These are phyloP conservation scores for Polietes domitor DNA, from an alignment of 2,888 invertebrate species.

Conservation along the genomic window DNA sequence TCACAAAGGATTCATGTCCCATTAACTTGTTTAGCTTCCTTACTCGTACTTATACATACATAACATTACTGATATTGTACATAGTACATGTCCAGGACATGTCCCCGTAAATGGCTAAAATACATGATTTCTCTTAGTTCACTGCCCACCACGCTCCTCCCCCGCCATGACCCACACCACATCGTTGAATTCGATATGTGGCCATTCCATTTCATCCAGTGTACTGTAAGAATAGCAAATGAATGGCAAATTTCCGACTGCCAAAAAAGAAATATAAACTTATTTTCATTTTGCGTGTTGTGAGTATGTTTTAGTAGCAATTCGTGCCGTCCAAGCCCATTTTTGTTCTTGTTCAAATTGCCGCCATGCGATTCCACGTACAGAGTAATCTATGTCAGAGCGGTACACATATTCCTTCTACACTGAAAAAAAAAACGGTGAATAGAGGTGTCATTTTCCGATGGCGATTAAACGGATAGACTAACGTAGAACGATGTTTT, in stretches of 20 bases:
- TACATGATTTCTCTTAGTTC: not conserved
- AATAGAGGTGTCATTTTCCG: too few species aligned
- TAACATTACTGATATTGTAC: too few species aligned
- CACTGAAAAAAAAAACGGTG: too few species aligned
- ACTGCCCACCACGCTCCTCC: not conserved
- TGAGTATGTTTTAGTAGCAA: not conserved
- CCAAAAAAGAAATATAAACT: constrained; percentile 3
- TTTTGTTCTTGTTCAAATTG: constrained; percentile 2
- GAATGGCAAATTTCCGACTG: not conserved
- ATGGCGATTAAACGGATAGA: too few species aligned
- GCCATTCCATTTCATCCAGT: not conserved
- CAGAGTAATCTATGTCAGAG: not conserved
- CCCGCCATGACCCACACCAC: not conserved
- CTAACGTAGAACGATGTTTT: too few species aligned
- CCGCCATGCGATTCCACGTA: not conserved
- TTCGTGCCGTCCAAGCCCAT: constrained; percentile 31
- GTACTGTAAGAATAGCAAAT: not conserved
- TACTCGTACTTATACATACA: too few species aligned
- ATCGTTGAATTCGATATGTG: not conserved
- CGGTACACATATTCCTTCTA: not conserved
- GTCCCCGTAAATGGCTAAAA: not conserved
- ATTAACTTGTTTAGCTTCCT: too few species aligned
- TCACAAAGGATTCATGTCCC: too few species aligned
- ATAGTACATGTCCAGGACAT: not conserved
- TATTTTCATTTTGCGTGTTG: constrained; percentile 43